phyloP scores from a whole-genome alignment of 2,888 invertebrate genomes.

The Cyclophora punctaria region DNA sequence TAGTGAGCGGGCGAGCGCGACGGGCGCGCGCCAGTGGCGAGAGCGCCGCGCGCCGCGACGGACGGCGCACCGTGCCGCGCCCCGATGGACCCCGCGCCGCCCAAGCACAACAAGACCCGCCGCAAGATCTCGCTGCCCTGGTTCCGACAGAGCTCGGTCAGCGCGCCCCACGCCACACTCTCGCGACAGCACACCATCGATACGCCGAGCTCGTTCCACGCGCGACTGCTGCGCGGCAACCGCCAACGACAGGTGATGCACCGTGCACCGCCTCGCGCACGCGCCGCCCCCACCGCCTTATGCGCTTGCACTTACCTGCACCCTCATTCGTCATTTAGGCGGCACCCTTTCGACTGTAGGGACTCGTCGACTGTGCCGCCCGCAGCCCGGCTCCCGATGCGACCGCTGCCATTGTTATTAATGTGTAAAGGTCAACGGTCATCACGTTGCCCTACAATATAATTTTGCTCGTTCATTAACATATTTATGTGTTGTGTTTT shows the following conservation, averaged over 20 bases:
- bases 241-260: slow-evolving; percentile 72
- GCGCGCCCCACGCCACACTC: slow-evolving; percentile 82
- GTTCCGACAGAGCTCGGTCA: slow-evolving; percentile 89
- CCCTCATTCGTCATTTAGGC: slow-evolving; percentile 1
- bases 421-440: slow-evolving; percentile 13
- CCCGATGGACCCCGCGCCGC: slow-evolving; percentile 42
- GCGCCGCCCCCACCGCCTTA: slow-evolving; percentile 22
- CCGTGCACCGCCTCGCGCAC: slow-evolving; percentile 17
- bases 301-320: slow-evolving; percentile 33
- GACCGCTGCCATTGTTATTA: no score
- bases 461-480: no score
- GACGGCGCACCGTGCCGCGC: slow-evolving; percentile 44
- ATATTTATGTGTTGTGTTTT: no score
- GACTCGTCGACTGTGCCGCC: no score
- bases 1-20: slow-evolving; percentile 46
- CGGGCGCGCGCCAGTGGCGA: slow-evolving; percentile 43
- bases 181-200: slow-evolving; percentile 93
- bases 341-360: not conserved
- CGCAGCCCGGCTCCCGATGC: no score
- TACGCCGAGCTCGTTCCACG: slow-evolving; percentile 89
- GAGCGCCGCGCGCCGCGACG: slow-evolving; percentile 48
- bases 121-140: slow-evolving; percentile 92
- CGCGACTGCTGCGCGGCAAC: slow-evolving; percentile 81
- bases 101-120: slow-evolving; percentile 80
- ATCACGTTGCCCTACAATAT: not conserved